Conservation (phyloP, 30 jellyfish, hydroid and myxozoan species). For the Rhopilema esculentum region DNA sequence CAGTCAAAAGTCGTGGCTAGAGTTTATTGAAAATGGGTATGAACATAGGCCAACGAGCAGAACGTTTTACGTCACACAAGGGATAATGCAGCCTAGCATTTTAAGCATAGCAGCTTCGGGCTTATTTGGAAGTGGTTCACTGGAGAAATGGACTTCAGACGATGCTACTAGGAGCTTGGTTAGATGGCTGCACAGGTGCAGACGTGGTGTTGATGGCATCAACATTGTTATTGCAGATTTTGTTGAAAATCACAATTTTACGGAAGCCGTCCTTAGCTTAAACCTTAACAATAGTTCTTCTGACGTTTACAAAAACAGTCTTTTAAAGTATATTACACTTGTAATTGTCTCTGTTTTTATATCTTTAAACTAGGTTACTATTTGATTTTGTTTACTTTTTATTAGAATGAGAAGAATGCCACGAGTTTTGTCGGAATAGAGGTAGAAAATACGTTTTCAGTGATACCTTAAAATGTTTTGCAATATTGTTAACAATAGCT, state of each 20-base stretch:
- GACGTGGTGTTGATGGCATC: conserved; percentile 43
- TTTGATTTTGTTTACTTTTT: not conserved
- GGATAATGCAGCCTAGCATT: conserved; percentile 83
- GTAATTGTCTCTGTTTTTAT: not conserved
- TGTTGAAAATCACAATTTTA: conserved; percentile 48
- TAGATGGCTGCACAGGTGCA: conserved; percentile 44
- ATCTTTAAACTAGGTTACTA: not conserved
- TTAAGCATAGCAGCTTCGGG: conserved; percentile 69
- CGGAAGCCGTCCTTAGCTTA: conserved; percentile 54
- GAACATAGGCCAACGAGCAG: conserved; percentile 12
- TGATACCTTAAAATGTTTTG: too few relatives aligned
- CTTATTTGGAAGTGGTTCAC: conserved; percentile 30
- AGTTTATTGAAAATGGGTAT: conserved; percentile 27
- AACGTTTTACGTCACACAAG: conserved; percentile 80
- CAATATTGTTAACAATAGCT: too few relatives aligned
- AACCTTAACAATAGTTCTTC: not conserved
- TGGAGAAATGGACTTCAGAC: conserved; percentile 54
- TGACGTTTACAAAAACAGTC: not conserved
- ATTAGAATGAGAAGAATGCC: too few relatives aligned
- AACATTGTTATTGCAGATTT: conserved; percentile 79
- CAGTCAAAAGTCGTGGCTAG: conserved; percentile 45
- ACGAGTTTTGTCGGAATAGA: not conserved
- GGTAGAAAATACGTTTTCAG: conserved; percentile 13
- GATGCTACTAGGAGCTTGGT: conserved; percentile 50
- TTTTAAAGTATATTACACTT: not conserved